phyloP scores from a whole-genome alignment of 2,888 invertebrate species.

The Neocrepidodera transversa region DNA sequence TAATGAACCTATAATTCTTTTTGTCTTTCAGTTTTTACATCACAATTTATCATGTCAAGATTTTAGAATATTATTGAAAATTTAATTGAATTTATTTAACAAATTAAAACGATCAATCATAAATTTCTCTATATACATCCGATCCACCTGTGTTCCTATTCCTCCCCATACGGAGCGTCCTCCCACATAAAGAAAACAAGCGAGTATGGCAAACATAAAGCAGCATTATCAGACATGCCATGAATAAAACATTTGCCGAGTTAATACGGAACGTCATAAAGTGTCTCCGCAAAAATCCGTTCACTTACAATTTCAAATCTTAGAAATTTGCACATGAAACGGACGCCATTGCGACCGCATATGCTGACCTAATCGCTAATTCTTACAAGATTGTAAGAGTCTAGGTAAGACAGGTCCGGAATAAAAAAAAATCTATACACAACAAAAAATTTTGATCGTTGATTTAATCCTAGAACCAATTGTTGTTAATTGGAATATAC shows the following conservation, averaged over 20 bases:
- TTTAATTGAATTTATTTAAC: no score
- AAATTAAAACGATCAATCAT: constrained; percentile 22
- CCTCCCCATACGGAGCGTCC: constrained; percentile 11
- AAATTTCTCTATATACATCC: constrained; percentile 17
- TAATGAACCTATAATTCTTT: constrained; percentile 23
- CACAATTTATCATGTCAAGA: constrained; percentile 15
- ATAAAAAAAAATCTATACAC: background rate
- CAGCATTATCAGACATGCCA: constrained; percentile 39
- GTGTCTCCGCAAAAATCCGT: constrained; percentile 47
- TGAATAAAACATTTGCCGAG: constrained; percentile 52
- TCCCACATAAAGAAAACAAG: constrained; percentile 30
- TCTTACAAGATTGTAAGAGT: background rate
- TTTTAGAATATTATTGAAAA: no score
- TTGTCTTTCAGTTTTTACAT: constrained; percentile 8
- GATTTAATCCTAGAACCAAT: no score
- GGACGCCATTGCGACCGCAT: constrained; percentile 25
- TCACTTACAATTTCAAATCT: constrained; percentile 55
- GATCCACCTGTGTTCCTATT: constrained; percentile 18
- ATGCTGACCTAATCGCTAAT: constrained; percentile 5
- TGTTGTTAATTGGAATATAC: no score
- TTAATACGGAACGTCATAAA: constrained; percentile 51
- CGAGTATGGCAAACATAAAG: constrained; percentile 29
- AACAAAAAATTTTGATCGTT: no score
- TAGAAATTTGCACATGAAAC: constrained; percentile 53
- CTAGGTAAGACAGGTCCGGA: background rate